phyloP scores from a whole-genome alignment of 2,797 vertebrate genomes.

The Dermochelys coriacea region DNA sequence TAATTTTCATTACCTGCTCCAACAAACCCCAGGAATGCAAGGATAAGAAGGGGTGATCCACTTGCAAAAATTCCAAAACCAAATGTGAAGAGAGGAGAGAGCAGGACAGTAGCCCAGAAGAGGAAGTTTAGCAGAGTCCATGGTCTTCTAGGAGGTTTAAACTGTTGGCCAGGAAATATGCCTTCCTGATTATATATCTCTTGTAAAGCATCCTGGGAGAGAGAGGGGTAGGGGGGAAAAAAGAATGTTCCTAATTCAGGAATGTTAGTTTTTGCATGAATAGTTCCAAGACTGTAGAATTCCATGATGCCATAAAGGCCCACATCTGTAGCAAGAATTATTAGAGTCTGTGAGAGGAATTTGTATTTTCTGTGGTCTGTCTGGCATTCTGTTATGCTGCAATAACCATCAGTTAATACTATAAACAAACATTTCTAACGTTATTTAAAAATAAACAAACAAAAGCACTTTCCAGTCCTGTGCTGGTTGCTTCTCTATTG shows the following conservation, averaged over 20 bases:
- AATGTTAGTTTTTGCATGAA: neutral
- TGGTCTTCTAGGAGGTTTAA: conserved; percentile 87
- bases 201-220: conserved; percentile 92
- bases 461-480: neutral
- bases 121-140: conserved; percentile 98
- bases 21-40: conserved; percentile 93
- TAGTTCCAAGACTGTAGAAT: neutral
- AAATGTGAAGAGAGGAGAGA: conserved; percentile 96
- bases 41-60: conserved; percentile 95
- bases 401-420: fast-evolving
- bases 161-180: conserved; percentile 89
- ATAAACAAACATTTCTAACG: neutral
- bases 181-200: conserved; percentile 92
- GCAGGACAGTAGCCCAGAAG: conserved; percentile 95
- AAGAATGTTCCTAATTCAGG: neutral
- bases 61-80: conserved; percentile 93
- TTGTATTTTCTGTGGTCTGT: neutral
- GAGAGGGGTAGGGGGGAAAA: neutral
- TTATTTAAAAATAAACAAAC: neutral
- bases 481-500: neutral
- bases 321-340: neutral
- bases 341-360: neutral
- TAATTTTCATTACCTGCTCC: conserved; percentile 86
- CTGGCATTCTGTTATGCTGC: neutral
- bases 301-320: neutral